Conservation (phyloP, 2,797 vertebrate genomes). For the Pampus argenteus region DNA sequence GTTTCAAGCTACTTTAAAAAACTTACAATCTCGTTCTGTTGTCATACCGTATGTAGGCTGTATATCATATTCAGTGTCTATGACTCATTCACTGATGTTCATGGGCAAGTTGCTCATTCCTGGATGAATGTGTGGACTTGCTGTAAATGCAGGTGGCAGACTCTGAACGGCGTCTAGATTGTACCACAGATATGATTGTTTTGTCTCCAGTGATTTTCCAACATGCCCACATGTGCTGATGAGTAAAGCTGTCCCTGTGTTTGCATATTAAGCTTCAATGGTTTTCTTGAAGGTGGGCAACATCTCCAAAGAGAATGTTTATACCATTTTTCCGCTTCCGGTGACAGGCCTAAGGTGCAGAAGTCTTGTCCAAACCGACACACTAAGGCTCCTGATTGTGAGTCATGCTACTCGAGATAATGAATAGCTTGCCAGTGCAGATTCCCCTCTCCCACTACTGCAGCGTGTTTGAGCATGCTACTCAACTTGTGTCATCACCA, state of each 20-base stretch:
- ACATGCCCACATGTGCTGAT: neutral
- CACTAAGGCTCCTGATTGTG: constrained; percentile 37
- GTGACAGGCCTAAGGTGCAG: neutral
- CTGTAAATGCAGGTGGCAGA: no score
- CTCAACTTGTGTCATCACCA: constrained; percentile 21
- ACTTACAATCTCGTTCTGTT: no score
- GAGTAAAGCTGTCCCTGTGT: neutral
- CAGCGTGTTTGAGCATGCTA: constrained; percentile 57
- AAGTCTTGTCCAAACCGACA: constrained; percentile 4
- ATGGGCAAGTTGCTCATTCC: constrained; percentile 11
- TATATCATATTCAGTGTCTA: neutral
- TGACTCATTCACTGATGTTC: constrained; percentile 24
- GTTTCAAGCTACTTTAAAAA: neutral
- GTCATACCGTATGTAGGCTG: neutral
- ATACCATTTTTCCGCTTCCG: neutral
- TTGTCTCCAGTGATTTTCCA: constrained; percentile 20
- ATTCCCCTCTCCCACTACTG: constrained; percentile 33
- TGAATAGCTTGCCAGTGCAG: constrained; percentile 11
- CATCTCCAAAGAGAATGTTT: neutral
- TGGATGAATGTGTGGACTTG: constrained; percentile 8
- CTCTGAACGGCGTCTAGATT: constrained; percentile 20
- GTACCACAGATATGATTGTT: constrained; percentile 41
- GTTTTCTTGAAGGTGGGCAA: neutral
- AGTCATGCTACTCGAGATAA: constrained; percentile 61
- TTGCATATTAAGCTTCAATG: neutral